Base-by-base conservation (phyloP, 2,797 vertebrate genomes). In the Saxicola maurus region DNA sequence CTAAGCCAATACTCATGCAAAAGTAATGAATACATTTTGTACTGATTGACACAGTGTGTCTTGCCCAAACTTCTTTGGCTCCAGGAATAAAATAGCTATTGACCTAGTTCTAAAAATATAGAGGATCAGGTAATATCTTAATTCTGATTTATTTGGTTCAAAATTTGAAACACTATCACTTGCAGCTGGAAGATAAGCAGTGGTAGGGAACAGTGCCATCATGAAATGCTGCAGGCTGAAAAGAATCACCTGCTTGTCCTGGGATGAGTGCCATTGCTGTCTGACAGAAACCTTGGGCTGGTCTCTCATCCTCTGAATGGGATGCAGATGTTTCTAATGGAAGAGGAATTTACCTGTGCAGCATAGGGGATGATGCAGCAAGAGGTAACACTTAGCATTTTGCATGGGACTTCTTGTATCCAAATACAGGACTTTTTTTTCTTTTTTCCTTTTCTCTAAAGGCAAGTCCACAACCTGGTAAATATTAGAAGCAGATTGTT, bases 211-310 rank as follows among this genome's bases (percentile, higher is more conserved):
- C 23, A 11, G 31, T 45, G 85, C 85, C 77, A 71, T 43, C 0
- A 1, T 45, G 62, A 91, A 91, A 76, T 67, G 64, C 52, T 84
- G 79, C 46, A 72, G 60, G 20, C 52, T 75, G 69, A 90, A 62
- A 87, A 92, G 87, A 87, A 71, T 83, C 90, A 93, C 95, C 94
- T 94, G 87, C 60, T 87, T 71, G 18, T 89, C 35, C 74, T 76
- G 71, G 89, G 87, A 79, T 48, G 68, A 53, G 38, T 66, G 91
- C 82, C 89, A 84, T 38, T 4, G 8, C 67, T 92, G 68, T 71
- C 81, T 71, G 89, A 43, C 0, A 3, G 78, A 94, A 94, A 82
- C 4, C 3, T 17, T 4, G 40, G 52, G 42, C 76, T 90, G 66
- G 30, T 60, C 38, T 79, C n/a, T 69, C 49, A 30, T 53, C 23